A percentile compares a stretch with the other conserved stretches of the same genome.
phyloP scores from a whole-genome alignment of 2,113 vertebrate genomes.

The Tetrax tetrax region DNA sequence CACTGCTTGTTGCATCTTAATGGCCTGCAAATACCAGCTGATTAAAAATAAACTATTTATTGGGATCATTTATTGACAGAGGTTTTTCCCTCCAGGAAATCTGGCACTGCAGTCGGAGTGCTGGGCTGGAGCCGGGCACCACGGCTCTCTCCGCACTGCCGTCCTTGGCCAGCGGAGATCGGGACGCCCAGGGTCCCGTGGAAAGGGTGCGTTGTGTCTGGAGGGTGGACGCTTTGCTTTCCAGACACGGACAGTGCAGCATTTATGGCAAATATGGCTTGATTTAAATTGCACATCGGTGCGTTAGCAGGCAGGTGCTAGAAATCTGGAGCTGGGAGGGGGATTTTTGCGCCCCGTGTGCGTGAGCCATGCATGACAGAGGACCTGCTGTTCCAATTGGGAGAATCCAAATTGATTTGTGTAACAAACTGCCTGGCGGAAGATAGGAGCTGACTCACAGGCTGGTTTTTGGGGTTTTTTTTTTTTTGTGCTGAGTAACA shows the following conservation, averaged over 20 bases:
- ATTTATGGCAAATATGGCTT: background rate
- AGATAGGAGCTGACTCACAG: background rate
- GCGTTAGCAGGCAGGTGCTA: background rate
- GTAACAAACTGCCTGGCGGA: background rate
- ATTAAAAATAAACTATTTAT: background rate
- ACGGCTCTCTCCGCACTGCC: background rate
- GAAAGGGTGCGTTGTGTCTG: background rate
- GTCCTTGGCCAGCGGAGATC: background rate
- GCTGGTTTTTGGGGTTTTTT: background rate
- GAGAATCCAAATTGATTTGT: background rate
- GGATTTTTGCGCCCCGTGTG: background rate
- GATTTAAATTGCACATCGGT: accelerated
- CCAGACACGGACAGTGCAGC: background rate
- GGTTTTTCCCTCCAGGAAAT: background rate
- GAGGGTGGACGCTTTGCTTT: background rate
- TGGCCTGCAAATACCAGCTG: background rate
- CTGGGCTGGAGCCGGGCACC: background rate
- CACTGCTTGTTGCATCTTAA: background rate
- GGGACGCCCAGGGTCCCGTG: accelerated
- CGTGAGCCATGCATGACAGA: background rate
- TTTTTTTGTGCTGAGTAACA: background rate
- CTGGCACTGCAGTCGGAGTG: background rate
- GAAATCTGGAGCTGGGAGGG: accelerated
- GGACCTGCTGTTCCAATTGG: background rate
- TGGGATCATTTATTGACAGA: background rate